Base-by-base conservation (phyloP, 1,140 invertebrate genomes). In the Asobara japonica region DNA sequence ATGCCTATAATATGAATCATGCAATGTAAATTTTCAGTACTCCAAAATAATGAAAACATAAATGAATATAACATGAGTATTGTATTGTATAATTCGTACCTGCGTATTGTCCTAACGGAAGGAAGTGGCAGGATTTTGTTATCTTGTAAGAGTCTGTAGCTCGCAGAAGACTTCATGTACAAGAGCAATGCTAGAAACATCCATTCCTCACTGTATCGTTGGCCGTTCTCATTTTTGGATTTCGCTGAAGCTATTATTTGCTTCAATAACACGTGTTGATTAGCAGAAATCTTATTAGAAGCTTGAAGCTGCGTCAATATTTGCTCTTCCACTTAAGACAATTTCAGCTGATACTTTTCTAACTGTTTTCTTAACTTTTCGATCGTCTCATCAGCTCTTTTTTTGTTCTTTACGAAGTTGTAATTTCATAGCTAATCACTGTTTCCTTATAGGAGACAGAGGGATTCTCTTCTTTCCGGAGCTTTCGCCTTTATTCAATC, bases 61-160 rank as follows among this genome's bases (percentile, higher is more conserved):
- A n/a, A n/a, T n/a, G n/a, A n/a, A n/a, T n/a, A n/a, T n/a, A n/a
- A n/a, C n/a, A n/a, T n/a, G n/a, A n/a, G n/a, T n/a, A 65, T 18
- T 65, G 29, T 65, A 30, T 18, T 7, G 61, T 69, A 20, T 25
- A 69, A 31, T n/a, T 31, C 68, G 3, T 72, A 72, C 71, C 71
- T 72, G 72, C 67, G 67, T 31, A 73, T 65, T 6, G 71, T 73
- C 30, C 71, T 65, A 13, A 61, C 30, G 18, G 51, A 36, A 1
- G 74, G 71, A 3, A 75, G 61, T 27, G 71, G 74, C 36, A 75
- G 33, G 64, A 75, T 72, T 31, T 71, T 56, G 27, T 75, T 75
- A 6, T 48, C 67, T 22, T 38, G 25, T 18, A 75, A 18, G 45
- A 73, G 60, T n/a, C 69, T 18, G 16, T 75, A 75, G 7, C 56